Base-by-base conservation (phyloP, 2,888 invertebrate species). In the Notocelia uddmanniana region DNA sequence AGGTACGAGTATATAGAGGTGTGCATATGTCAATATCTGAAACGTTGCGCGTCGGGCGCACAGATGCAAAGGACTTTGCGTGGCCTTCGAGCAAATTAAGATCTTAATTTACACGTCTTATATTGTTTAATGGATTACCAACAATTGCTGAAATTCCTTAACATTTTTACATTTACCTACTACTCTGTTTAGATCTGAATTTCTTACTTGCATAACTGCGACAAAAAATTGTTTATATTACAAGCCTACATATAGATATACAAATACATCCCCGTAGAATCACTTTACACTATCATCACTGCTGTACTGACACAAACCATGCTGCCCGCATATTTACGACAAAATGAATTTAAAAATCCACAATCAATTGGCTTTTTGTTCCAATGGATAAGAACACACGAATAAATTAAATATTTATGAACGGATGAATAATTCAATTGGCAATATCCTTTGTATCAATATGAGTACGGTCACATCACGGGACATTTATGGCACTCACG, bases 361-460 rank as follows among this genome's bases (percentile, higher is more conserved):
- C 52, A 21, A 63, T 34, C 21, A 15, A 52, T 63, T 52, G 63
- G 52, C 34, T 34, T 15, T 34, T 54, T 64, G 34, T 37, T 52
- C 37, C n/a, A 54, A 37, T 54, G 10, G 52, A 34, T 41, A 11
- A 15, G 13, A 18, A 31, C 3, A 64, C 34, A 19, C 0, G 31
- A 52, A 64, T 1, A 64, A 64, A 52, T 37, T 21, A 37, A 37
- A 10, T 54, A 21, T n/a, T 19, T 52, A 64, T 34, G 11, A 57
- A 57, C 57, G 18, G 23, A 67, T 64, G 64, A 64, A 64, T 64
- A 64, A 64, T 64, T 64, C 64, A 64, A 64, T 52, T 54, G 64
- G 64, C 64, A 54, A 54, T 34, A 37, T 64, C 34, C 37, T 64
- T 52, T 64, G 64, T 64, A 37, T 54, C 34, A 64, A 64, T 21